Conservation (phyloP, 1,140 invertebrate species). For the Monochamus saltuarius region DNA sequence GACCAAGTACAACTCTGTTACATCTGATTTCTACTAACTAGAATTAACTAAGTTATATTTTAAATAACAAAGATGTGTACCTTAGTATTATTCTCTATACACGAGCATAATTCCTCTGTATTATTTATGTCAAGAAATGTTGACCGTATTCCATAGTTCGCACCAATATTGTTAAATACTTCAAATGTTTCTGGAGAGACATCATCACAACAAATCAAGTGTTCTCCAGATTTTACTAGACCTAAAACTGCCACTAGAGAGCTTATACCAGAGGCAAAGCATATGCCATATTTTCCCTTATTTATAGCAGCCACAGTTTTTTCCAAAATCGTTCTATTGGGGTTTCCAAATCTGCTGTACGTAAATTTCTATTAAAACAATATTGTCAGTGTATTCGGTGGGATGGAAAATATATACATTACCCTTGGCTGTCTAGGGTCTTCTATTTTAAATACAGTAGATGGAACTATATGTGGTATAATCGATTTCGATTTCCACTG, state of each 20-base stretch:
- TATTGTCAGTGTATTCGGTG: slow-evolving; percentile 1
- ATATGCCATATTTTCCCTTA: slow-evolving; percentile 78
- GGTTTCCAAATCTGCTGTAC: slow-evolving; percentile 92
- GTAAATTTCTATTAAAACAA: slow-evolving; percentile 73
- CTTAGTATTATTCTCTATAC: slow-evolving; percentile 83
- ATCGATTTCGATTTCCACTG: slow-evolving; percentile 17
- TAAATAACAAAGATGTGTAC: slow-evolving; percentile 56
- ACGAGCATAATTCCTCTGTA: slow-evolving; percentile 67
- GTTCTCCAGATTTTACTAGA: slow-evolving; percentile 80
- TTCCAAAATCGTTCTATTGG: slow-evolving; percentile 85
- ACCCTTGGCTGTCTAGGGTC: not conserved
- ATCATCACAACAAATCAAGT: slow-evolving; percentile 89
- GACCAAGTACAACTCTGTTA: too few species aligned
- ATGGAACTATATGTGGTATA: slow-evolving; percentile 9
- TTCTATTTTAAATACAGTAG: not conserved
- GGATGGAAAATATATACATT: not conserved
- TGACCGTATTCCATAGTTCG: slow-evolving; percentile 67
- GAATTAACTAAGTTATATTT: too few species aligned
- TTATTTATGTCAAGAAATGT: slow-evolving; percentile 77
- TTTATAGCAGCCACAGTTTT: slow-evolving; percentile 87
- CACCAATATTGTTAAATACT: slow-evolving; percentile 60
- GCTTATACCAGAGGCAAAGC: slow-evolving; percentile 88
- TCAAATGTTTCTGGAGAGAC: slow-evolving; percentile 90
- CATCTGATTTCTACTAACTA: too few species aligned
- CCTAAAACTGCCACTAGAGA: slow-evolving; percentile 73